Percentiles rank a stretch among this genome's conserved stretches.
Conservation (phyloP, 2,888 invertebrate species). For the Leptura quadrifasciata region DNA sequence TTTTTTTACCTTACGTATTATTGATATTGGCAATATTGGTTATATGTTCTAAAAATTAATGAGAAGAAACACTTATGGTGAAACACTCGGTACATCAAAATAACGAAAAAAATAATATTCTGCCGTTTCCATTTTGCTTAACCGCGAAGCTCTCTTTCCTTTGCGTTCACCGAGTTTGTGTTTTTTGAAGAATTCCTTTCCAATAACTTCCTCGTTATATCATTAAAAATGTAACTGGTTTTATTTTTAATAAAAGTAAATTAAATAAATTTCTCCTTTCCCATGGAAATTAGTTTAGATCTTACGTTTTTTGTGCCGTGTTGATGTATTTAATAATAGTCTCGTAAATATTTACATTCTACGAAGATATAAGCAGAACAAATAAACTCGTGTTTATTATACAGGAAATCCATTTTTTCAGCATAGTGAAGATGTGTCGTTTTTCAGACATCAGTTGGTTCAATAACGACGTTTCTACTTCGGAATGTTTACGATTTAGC, state of each 20-base stretch:
- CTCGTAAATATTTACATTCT: conserved; percentile 23
- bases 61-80: no score
- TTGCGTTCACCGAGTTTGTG: no score
- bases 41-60: no score
- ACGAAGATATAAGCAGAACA: conserved; percentile 3
- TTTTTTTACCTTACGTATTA: no score
- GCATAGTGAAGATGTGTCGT: background rate
- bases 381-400: conserved; percentile 11
- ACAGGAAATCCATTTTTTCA: conserved; percentile 16
- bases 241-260: background rate
- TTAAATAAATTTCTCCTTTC: background rate
- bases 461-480: background rate
- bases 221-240: no score
- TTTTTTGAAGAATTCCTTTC: no score
- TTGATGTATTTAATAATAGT: conserved; percentile 6
- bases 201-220: no score
- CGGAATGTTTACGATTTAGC: background rate
- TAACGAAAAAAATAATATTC: no score
- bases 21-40: no score
- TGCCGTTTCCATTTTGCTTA: no score
- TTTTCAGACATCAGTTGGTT: background rate
- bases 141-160: no score
- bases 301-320: background rate
- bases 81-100: no score
- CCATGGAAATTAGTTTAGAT: background rate